These are phyloP conservation scores for Poecilia gillii DNA, from an alignment of 2,797 vertebrate genomes.

Conservation along the genomic window DNA sequence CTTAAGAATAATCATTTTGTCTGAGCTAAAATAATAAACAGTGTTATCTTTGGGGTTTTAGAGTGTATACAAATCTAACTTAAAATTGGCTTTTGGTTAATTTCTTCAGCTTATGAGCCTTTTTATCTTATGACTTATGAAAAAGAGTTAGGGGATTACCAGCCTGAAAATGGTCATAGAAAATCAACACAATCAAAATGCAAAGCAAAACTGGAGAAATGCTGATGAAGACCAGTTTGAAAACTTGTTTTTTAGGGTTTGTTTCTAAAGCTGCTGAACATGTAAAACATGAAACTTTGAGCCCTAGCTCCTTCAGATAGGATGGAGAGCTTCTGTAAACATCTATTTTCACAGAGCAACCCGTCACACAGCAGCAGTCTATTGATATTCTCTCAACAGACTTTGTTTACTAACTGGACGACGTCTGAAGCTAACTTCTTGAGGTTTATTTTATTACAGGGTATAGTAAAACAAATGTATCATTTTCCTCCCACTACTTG, in stretches of 20 bases:
- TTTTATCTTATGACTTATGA: neutral
- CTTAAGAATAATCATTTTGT: neutral
- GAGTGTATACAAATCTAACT: neutral
- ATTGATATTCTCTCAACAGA: too few species aligned
- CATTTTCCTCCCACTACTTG: neutral
- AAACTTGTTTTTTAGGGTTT: neutral
- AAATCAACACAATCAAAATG: neutral
- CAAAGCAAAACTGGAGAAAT: neutral
- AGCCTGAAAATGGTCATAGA: neutral
- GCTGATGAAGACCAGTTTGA: neutral
- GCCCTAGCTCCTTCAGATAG: too few species aligned
- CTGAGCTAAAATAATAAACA: neutral
- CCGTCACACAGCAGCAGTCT: too few species aligned
- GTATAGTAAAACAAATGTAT: neutral
- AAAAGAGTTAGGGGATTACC: neutral
- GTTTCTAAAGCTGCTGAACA: too few species aligned
- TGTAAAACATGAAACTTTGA: too few species aligned
- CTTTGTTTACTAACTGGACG: neutral
- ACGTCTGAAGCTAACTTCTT: neutral
- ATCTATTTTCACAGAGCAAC: too few species aligned
- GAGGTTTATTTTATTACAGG: neutral
- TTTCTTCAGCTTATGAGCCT: neutral
- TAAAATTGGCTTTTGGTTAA: neutral
- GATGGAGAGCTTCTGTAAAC: too few species aligned
- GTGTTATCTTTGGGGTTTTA: neutral